Evolutionary conservation across 2,113 vertebrate species (phyloP).

Genomic region (Hyla sarda): DNA sequence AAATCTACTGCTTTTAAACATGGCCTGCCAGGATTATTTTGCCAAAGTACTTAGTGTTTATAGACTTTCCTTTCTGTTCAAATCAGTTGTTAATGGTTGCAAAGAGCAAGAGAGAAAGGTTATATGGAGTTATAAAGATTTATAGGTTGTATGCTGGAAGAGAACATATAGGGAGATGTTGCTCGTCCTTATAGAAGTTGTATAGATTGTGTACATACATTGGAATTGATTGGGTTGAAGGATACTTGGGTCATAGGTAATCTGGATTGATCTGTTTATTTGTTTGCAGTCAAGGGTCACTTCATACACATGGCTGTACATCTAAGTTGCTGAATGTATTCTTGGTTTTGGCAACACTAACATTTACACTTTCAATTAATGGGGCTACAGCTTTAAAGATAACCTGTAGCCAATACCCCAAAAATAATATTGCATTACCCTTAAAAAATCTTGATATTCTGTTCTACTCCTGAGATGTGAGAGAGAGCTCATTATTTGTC

Average conservation of each 20-base stretch:
- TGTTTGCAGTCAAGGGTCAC: background rate
- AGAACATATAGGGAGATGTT: background rate
- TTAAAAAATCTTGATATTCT: too few relatives aligned
- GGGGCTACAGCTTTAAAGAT: background rate
- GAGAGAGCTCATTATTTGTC: too few relatives aligned
- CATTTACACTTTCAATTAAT: background rate
- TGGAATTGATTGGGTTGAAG: background rate
- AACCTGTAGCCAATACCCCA: too few relatives aligned
- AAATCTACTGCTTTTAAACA: slow-evolving; percentile 48
- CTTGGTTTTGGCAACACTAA: background rate
- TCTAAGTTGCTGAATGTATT: background rate
- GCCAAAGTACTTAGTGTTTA: slow-evolving; percentile 5
- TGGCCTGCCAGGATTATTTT: slow-evolving; percentile 38
- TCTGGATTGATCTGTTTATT: background rate
- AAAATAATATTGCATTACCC: too few relatives aligned
- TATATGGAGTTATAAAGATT: slow-evolving; percentile 35
- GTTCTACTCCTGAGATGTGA: too few relatives aligned
- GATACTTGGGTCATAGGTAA: background rate
- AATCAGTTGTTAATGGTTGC: slow-evolving; percentile 51
- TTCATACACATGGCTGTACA: background rate
- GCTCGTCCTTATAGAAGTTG: background rate
- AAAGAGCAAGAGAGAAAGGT: slow-evolving; percentile 7
- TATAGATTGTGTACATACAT: background rate
- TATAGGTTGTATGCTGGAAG: background rate
- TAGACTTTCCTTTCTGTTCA: slow-evolving; percentile 10